Evolutionary conservation across 2,113 vertebrate genomes (phyloP).

Genomic region (Eira barbara): DNA sequence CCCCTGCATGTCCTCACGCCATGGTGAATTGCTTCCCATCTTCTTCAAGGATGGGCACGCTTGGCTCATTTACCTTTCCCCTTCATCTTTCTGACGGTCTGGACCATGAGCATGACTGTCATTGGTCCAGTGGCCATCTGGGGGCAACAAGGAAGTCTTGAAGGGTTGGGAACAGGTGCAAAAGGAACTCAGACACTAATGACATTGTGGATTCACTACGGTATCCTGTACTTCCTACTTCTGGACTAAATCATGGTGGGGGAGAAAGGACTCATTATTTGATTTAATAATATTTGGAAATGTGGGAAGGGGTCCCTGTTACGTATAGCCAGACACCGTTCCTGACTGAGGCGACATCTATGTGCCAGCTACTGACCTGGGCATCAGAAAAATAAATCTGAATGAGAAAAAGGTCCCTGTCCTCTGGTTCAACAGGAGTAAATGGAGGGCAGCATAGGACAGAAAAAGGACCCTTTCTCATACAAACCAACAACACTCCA

Average conservation of each 20-base stretch:
- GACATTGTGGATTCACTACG: background rate
- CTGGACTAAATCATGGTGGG: background rate
- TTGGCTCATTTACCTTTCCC: background rate
- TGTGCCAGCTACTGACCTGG: background rate
- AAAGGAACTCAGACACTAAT: background rate
- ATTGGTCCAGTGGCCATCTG: background rate
- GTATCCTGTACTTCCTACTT: background rate
- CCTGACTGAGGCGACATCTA: background rate
- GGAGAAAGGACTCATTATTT: background rate
- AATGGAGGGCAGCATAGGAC: too few species aligned
- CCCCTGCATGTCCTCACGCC: background rate
- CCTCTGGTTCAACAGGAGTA: background rate
- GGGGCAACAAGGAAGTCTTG: background rate
- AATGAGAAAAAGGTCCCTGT: background rate
- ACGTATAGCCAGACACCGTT: background rate
- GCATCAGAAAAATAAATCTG: background rate
- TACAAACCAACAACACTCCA: background rate
- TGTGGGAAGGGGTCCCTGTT: accelerated
- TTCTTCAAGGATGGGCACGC: background rate
- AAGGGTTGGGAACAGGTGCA: background rate
- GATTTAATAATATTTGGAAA: background rate
- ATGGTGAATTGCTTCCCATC: background rate
- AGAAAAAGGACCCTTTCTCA: background rate
- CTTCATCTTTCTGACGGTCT: background rate
- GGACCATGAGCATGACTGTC: background rate